These are phyloP conservation scores for Anthoptus insignis DNA, from an alignment of 2,888 invertebrate species.

Conservation along the genomic window DNA sequence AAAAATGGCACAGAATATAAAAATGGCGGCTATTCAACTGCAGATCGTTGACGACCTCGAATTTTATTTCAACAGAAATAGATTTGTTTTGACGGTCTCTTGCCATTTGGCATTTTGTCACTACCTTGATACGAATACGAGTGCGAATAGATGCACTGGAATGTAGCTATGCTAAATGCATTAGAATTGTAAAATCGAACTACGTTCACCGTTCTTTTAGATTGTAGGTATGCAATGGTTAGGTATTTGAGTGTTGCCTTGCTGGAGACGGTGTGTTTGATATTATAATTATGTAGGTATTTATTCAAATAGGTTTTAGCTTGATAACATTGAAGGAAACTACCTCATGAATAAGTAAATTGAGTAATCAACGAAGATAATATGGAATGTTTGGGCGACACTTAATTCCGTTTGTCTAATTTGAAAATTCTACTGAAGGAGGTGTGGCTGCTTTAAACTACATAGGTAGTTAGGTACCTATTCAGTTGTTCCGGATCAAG, in stretches of 20 bases:
- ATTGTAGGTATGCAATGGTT: constrained; percentile 21
- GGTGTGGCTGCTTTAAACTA: not conserved
- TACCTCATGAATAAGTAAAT: constrained; percentile 5
- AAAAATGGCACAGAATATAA: constrained; percentile 28
- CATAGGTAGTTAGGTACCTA: not conserved
- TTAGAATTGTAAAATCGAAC: constrained; percentile 36
- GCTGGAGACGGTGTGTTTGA: constrained; percentile 11
- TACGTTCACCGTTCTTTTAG: constrained; percentile 26
- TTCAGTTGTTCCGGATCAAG: too few species aligned
- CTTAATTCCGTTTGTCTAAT: not conserved
- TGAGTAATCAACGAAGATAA: not conserved
- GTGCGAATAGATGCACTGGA: constrained; percentile 37
- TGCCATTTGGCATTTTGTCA: constrained; percentile 55
- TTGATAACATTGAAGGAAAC: not conserved
- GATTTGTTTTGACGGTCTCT: constrained; percentile 63
- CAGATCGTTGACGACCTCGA: constrained; percentile 62
- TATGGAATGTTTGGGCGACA: not conserved
- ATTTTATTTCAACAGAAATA: constrained; percentile 63
- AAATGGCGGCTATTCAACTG: constrained; percentile 52
- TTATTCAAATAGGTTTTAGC: constrained; percentile 1
- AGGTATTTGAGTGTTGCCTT: not conserved
- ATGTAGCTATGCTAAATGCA: constrained; percentile 28
- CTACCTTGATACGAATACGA: constrained; percentile 46
- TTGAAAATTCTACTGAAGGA: not conserved
- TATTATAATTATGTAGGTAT: constrained; percentile 6